Percentiles rank a stretch among this genome's conserved stretches.
Conservation (phyloP, 2,888 invertebrate genomes). For the Lasioglossum lativentre region DNA sequence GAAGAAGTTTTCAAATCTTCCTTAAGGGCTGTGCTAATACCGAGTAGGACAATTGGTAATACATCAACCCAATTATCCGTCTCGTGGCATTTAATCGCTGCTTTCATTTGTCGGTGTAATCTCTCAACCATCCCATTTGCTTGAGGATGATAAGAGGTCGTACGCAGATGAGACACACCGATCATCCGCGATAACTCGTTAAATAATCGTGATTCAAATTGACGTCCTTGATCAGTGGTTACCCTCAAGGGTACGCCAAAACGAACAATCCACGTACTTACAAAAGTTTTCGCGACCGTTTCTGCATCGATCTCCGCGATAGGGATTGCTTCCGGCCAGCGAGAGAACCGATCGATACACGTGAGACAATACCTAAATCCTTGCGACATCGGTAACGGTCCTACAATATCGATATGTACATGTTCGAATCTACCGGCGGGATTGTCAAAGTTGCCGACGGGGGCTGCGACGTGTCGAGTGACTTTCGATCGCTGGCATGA, state of each 20-base stretch:
- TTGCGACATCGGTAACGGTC: conserved; percentile 21
- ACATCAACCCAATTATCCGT: not conserved
- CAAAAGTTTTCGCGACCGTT: conserved; percentile 5
- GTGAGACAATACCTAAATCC: conserved; percentile 77
- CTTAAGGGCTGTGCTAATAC: not conserved
- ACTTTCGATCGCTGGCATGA: conserved; percentile 80
- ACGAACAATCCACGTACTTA: not conserved
- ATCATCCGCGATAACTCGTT: not conserved
- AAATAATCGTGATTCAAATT: not conserved
- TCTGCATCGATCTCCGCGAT: conserved; percentile 48
- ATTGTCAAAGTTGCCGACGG: conserved; percentile 66
- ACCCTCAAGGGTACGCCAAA: not conserved
- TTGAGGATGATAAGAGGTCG: not conserved
- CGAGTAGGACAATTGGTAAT: not conserved
- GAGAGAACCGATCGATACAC: conserved; percentile 72
- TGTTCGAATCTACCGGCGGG: conserved; percentile 75
- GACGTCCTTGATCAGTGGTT: not conserved
- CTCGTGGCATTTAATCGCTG: not conserved
- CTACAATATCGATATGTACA: conserved; percentile 79
- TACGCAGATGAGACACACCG: not conserved
- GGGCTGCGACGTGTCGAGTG: conserved; percentile 74
- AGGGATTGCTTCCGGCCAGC: no score
- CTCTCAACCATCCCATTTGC: not conserved
- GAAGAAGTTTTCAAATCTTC: not conserved
- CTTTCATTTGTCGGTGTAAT: not conserved